Conservation (phyloP, 1,140 invertebrate genomes). For the Cyclargus thomasi region DNA sequence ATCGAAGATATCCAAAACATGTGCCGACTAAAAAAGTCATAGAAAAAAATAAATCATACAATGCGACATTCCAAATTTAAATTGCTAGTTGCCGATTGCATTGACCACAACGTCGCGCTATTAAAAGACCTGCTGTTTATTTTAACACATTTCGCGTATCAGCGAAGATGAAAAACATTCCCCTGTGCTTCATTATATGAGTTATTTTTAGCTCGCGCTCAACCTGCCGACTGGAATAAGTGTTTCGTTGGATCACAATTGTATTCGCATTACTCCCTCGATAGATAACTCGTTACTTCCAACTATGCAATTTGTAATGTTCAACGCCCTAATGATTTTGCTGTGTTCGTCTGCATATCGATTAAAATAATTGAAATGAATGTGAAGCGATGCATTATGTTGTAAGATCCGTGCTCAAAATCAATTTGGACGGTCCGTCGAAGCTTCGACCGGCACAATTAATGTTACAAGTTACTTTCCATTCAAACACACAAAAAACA, state of each 20-base stretch:
- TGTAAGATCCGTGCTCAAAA: slow-evolving; percentile 56
- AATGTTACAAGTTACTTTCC: slow-evolving; percentile 60
- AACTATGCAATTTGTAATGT: neutral
- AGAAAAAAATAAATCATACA: slow-evolving; percentile 64
- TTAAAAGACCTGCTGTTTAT: slow-evolving; percentile 70
- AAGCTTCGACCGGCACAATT: slow-evolving; percentile 48
- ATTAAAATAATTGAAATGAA: slow-evolving; percentile 58
- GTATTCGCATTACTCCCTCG: slow-evolving; percentile 57
- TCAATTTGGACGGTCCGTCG: slow-evolving; percentile 63
- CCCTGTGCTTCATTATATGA: slow-evolving; percentile 72
- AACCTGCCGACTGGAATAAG: slow-evolving; percentile 65
- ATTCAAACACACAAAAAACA: slow-evolving; percentile 52
- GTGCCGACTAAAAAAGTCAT: slow-evolving; percentile 33
- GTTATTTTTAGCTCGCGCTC: slow-evolving; percentile 68
- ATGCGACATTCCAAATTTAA: slow-evolving; percentile 53
- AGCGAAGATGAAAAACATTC: slow-evolving; percentile 70
- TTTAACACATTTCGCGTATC: slow-evolving; percentile 74
- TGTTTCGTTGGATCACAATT: slow-evolving; percentile 66
- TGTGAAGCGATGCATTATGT: slow-evolving; percentile 57
- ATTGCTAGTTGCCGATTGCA: slow-evolving; percentile 64
- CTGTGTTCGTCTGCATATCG: slow-evolving; percentile 16
- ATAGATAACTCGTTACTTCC: slow-evolving; percentile 4
- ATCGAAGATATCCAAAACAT: slow-evolving; percentile 30
- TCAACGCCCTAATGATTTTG: neutral
- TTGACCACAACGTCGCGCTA: slow-evolving; percentile 67